A percentile compares a stretch with the other conserved stretches of the same genome.
Conservation (phyloP, 2,797 vertebrate species). For the Discoglossus pictus region DNA sequence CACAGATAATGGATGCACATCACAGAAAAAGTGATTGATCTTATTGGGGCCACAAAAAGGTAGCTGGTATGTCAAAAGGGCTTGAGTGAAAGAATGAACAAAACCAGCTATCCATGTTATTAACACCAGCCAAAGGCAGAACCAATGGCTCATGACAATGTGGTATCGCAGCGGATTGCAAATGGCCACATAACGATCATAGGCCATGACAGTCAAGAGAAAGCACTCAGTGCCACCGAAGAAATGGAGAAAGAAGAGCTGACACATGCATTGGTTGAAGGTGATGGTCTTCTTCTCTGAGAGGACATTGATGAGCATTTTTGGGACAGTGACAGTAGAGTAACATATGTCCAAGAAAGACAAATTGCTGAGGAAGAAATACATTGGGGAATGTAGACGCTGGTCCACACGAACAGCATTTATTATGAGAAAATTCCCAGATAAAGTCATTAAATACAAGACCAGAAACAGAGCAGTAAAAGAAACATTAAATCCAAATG, state of each 20-base stretch:
- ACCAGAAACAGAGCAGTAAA: conserved; percentile 57
- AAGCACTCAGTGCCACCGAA: conserved; percentile 68
- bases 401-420: conserved; percentile 53
- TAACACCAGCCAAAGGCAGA: conserved; percentile 55
- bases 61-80: conserved; percentile 52
- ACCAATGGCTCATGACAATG: conserved; percentile 60
- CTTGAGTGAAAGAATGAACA: conserved; percentile 59
- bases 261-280: conserved; percentile 59
- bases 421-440: conserved; percentile 59
- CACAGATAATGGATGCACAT: conserved; percentile 60
- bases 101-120: conserved; percentile 59
- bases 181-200: conserved; percentile 65
- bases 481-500: conserved; percentile 40
- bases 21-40: conserved; percentile 63
- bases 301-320: conserved; percentile 59
- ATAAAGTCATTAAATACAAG: conserved; percentile 58
- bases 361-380: conserved; percentile 65
- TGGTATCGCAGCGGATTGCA: conserved; percentile 63
- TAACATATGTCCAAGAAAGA: conserved; percentile 66
- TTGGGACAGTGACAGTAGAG: conserved; percentile 62
- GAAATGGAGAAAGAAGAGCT: conserved; percentile 66
- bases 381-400: conserved; percentile 64
- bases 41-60: conserved; percentile 63
- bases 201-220: conserved; percentile 65
- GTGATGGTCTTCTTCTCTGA: conserved; percentile 58